Conservation (phyloP, 2,888 invertebrate genomes). For the Physocephala rufipes region DNA sequence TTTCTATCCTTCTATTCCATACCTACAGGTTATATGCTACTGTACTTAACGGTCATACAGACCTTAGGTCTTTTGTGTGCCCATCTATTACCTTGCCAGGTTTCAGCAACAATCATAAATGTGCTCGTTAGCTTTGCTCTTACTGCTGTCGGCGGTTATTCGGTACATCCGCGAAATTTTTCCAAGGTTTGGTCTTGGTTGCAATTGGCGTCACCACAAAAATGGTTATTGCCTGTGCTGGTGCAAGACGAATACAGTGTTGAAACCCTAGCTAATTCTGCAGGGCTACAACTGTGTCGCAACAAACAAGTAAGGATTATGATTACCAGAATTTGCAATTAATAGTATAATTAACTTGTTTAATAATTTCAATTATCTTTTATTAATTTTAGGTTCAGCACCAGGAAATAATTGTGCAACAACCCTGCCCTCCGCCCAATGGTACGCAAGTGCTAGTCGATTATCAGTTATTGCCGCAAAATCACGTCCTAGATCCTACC, state of each 20-base stretch:
- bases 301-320: conserved; percentile 73
- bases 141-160: conserved; percentile 74
- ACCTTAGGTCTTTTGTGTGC: conserved; percentile 74
- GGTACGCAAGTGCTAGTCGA: conserved; percentile 75
- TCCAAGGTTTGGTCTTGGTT: conserved; percentile 75
- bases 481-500: conserved; percentile 68
- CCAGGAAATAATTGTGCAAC: conserved; percentile 87
- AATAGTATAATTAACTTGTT: not conserved
- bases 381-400: conserved; percentile 73
- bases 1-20: conserved; percentile 35
- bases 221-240: conserved; percentile 77
- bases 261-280: conserved; percentile 70
- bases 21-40: conserved; percentile 77
- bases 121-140: conserved; percentile 71
- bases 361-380: not conserved
- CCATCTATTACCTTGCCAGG: conserved; percentile 74
- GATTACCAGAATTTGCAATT: too few species aligned
- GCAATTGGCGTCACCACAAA: conserved; percentile 75
- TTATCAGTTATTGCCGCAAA: conserved; percentile 67
- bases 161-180: conserved; percentile 75
- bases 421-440: conserved; percentile 82
- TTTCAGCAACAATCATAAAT: conserved; percentile 72
- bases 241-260: conserved; percentile 74
- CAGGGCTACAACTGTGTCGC: conserved; percentile 69
- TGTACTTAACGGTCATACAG: conserved; percentile 76